Conservation (phyloP, 2,888 invertebrate species). For the Salticus scenicus region DNA sequence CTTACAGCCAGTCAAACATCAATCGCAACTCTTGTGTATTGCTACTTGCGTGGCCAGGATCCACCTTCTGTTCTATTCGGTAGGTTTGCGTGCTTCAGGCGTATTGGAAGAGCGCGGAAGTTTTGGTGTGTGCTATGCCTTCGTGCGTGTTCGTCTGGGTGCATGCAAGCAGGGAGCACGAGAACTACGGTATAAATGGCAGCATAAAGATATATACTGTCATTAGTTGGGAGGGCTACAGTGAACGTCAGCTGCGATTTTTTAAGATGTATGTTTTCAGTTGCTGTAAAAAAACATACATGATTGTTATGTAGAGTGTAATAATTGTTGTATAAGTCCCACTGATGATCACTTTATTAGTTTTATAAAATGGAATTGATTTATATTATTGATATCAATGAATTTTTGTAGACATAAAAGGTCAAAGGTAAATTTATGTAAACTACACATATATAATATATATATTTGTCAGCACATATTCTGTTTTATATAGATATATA, state of each 20-base stretch:
- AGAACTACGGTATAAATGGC: slow-evolving; percentile 35
- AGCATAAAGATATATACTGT: slow-evolving; percentile 30
- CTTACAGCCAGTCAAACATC: slow-evolving; percentile 10
- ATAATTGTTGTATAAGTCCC: too few species aligned
- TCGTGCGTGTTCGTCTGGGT: slow-evolving; percentile 21
- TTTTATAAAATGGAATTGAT: too few species aligned
- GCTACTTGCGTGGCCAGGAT: slow-evolving; percentile 13
- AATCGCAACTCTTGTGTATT: not conserved
- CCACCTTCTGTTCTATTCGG: slow-evolving; percentile 10
- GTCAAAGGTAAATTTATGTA: too few species aligned
- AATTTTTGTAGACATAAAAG: too few species aligned
- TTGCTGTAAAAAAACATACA: too few species aligned
- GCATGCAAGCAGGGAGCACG: slow-evolving; percentile 33
- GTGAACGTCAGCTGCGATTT: slow-evolving; percentile 12
- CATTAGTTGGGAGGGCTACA: slow-evolving; percentile 17
- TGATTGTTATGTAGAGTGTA: too few species aligned
- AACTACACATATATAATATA: too few species aligned
- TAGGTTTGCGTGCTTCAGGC: not conserved
- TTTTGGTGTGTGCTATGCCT: slow-evolving; percentile 23
- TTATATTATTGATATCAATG: too few species aligned
- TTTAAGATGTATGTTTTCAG: too few species aligned
- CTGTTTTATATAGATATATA: too few species aligned
- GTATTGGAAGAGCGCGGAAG: slow-evolving; percentile 39
- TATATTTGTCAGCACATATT: too few species aligned
- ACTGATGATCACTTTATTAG: too few species aligned